Base-by-base conservation (phyloP, 2,888 invertebrate genomes). In the Capitulum mitella region DNA sequence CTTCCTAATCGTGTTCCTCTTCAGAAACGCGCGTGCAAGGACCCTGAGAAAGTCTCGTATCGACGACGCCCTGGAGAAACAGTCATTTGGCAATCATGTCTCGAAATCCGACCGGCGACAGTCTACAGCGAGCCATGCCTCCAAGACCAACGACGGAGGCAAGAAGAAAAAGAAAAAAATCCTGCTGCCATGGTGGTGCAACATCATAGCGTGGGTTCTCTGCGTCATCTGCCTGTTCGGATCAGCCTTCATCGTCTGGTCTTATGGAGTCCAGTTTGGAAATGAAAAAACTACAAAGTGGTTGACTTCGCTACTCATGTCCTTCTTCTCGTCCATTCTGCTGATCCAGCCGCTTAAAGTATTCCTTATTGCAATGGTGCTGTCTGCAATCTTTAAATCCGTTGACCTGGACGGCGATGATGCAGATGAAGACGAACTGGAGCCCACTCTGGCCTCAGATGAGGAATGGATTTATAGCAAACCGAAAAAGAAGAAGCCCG, bases 281-380 rank as follows among this genome's bases (percentile, higher is more conserved):
- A 86, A 88, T 80, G 83, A 84, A 3, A 87, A 86, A 80, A 85
- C 85, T 75, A 84, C 84, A 79, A 86, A 87, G 81, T 88, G 88
- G 88, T 84, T 88, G n/a, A 84, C 87, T 0, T 86, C 88, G 10
- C 84, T 88, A 84, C 78, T 87, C 75, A 82, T 87, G 3, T 85
- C 87, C 5, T 87, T 88, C 83, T 84, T 87, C 79, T 84, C 85
- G 12, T 86, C 86, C 0, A 84, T 88, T 26, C 85, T 88, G 80
- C 80, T 88, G 29, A 86, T 87, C 22, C 86, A 88, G 81, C 88
- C 88, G 1, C 82, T 88, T 58, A 87, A 88, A 85, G 87, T 87
- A 14, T 81, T 83, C 78, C 78, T 84, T 26, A 80, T 83, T 51
- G 82, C 84, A 16, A 81, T 83, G 74, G 51, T 84, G 3, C 76